phyloP scores from a whole-genome alignment of 53 echinoderm and acorn worm species.

The Astropecten irregularis region DNA sequence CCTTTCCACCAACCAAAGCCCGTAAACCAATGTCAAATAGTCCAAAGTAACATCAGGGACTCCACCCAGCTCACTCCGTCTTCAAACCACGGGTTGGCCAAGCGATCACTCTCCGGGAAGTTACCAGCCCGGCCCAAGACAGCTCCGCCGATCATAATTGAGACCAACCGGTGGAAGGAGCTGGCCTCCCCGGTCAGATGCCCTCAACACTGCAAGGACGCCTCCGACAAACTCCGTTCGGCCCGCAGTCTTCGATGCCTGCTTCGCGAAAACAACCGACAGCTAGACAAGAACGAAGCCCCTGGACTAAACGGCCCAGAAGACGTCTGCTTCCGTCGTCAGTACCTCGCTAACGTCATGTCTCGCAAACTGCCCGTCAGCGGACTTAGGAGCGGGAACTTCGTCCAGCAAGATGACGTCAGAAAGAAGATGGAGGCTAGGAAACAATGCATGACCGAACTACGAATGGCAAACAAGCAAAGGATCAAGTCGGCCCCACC shows the following conservation, averaged over 20 bases:
- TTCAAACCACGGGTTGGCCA: no score
- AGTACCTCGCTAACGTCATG: constrained; percentile 81
- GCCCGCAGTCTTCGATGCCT: constrained; percentile 51
- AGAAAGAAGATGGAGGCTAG: constrained; percentile 89
- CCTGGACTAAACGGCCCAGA: constrained; percentile 37
- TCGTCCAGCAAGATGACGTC: constrained; percentile 84
- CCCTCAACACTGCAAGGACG: constrained; percentile 36
- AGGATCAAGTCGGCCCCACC: constrained; percentile 41
- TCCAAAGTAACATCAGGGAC: background rate
- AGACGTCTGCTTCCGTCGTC: constrained; percentile 73
- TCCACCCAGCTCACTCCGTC: background rate
- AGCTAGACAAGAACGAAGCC: background rate
- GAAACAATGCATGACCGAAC: constrained; percentile 73
- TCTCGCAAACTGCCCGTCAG: constrained; percentile 79
- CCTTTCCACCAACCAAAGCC: background rate
- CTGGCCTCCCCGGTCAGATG: constrained; percentile 33
- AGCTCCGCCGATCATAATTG: background rate
- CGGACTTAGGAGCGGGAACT: constrained; percentile 73
- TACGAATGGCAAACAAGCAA: constrained; percentile 5
- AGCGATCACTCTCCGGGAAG: background rate
- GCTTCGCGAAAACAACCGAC: background rate
- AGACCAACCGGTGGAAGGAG: constrained; percentile 22
- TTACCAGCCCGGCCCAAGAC: constrained; percentile 27
- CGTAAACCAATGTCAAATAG: constrained; percentile 2
- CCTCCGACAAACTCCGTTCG: constrained; percentile 24